Base-by-base conservation (phyloP, 2,797 vertebrate species). In the Gymnoscopelus microlampas region DNA sequence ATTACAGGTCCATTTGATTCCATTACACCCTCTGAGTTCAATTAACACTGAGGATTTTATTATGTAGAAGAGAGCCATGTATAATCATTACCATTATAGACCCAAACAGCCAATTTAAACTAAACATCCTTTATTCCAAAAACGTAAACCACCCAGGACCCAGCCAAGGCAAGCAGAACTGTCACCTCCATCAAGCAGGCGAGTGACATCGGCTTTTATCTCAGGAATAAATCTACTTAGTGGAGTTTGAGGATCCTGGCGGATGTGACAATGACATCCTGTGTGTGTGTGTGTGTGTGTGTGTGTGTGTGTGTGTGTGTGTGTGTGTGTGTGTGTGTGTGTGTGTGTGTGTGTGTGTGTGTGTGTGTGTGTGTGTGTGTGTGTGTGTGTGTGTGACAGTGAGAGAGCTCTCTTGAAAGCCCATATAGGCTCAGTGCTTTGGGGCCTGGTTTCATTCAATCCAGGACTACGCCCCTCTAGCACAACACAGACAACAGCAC, bases 401-500 rank as follows among this genome's bases (percentile, higher is more conserved):
- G 19, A 23, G 15, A 32, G 63, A 64, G 0, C 24, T 54, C 60
- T 57, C 7, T 35, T 24, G 58, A 66, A 53, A 51, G 53, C 4
- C 39, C 39, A 12, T 14, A 47, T 51, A 35, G 57, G 12, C 60
- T 69, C 49, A 58, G 48, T 26, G 19, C 63, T 60, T 19, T 11
- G 14, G 39, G 14, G 39, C 26, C 19, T 23, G 14, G n/a, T 9
- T 39, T 73, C 55, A 55, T 61, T 60, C 55, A 70, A 11, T 15
- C 59, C 58, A 12, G 53, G 14, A 5, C 47, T 5, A 13, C 57
- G 7, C 29, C 57, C 32, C 44, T 57, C 57, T 24, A 26, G 5
- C 23, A 47, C 44, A 29, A 11, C 44, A 49, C 44, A 67, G 74
- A 68, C 66, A 77, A 70, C 63, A 64, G 64, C 56, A 79, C 79